Base-by-base conservation (phyloP, 2,113 vertebrate species). In the Lampris incognitus region DNA sequence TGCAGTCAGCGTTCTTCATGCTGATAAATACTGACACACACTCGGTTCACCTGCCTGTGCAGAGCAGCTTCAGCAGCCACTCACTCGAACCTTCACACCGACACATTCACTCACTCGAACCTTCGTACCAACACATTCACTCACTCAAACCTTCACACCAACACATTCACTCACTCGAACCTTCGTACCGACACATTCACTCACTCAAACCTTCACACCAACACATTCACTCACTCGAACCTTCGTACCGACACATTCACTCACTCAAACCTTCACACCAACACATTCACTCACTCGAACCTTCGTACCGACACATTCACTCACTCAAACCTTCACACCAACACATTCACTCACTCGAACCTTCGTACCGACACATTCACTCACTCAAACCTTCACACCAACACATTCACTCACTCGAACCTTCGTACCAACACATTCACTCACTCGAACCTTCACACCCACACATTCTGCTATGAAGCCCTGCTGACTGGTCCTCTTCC, bases 161-260 rank as follows among this genome's bases (percentile, higher is more conserved):
- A 72, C n/a, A 37, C 72, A 74, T 46, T 62, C 54, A 56, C n/a
- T 78, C 79, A 83, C 64, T 69, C 70, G 79, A 51, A 49, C 46
- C 5, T 57, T 0, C 61, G 3, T 24, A 24, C 24, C 24, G 24
- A 24, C 24, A 24, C 24, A 24, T 24, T 24, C 24, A 24, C 24
- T 24, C 24, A 24, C 24, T 24, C 24, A 0, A 24, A 24, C 24
- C 24, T 24, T 24, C 24, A 24, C 24, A 24, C 0, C 24, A 0
- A 24, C 24, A 24, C 0, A 24, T 24, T 24, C 24, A 24, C 24
- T 24, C 24, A 24, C 24, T 24, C 24, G 24, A 24, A 24, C 24
- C 24, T 24, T 24, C 24, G 24, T 24, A 24, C 24, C 24, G 24
- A 24, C 67, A 42, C 67, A 58, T 9, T 36, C 54, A 55, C 42